Evolutionary conservation across 2,888 invertebrate species (phyloP).

Genomic region (Celastrina argiolus): DNA sequence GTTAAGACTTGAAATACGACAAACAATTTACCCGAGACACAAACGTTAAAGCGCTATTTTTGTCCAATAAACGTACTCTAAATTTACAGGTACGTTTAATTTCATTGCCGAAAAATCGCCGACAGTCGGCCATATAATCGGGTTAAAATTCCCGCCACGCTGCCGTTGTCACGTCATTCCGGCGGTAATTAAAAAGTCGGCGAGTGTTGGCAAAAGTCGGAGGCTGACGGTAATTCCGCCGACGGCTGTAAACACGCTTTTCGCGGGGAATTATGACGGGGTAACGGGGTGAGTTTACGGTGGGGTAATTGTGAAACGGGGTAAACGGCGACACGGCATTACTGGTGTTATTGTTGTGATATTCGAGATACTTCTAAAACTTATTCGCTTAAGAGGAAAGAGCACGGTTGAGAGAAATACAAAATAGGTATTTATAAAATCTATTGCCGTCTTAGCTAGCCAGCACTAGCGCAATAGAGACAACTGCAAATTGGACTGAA

Average conservation of each 20-base stretch:
- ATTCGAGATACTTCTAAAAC: not conserved
- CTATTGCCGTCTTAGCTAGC: no score
- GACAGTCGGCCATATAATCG: slow-evolving; percentile 29
- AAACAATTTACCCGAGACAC: no score
- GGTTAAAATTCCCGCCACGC: slow-evolving; percentile 56
- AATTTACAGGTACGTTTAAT: not conserved
- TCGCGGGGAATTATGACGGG: not conserved
- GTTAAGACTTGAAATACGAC: no score
- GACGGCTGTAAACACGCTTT: slow-evolving; percentile 39
- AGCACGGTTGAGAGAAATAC: no score
- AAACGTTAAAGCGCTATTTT: no score
- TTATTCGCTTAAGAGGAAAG: no score
- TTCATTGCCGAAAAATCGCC: not conserved
- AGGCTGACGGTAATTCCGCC: slow-evolving; percentile 51
- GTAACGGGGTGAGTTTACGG: not conserved
- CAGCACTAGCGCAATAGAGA: no score
- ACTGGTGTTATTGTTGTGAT: not conserved
- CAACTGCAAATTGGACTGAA: no score
- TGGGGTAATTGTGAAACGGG: not conserved
- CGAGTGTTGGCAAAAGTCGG: slow-evolving; percentile 62
- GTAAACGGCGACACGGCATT: not conserved
- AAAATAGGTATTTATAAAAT: no score
- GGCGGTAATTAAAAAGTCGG: slow-evolving; percentile 73
- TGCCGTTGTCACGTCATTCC: slow-evolving; percentile 70
- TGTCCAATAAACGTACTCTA: no score